Conservation (phyloP, 2,797 vertebrate species). For the Clarias fuscus region DNA sequence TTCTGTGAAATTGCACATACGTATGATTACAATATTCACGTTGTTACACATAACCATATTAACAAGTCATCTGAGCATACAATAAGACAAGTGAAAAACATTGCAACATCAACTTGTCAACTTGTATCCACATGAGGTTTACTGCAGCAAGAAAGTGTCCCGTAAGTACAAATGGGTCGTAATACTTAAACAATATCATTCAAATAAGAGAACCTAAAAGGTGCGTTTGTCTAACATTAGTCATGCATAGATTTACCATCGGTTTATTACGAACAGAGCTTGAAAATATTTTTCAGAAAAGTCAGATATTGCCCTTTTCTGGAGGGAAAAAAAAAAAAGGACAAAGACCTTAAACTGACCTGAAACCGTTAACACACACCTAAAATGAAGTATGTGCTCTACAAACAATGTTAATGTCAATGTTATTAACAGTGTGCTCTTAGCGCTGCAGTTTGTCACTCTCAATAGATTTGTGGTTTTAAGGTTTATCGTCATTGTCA, state of each 20-base stretch:
- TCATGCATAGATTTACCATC: not conserved
- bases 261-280: not conserved
- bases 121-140: not conserved
- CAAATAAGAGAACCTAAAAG: not conserved
- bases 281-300: not conserved
- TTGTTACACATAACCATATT: not conserved
- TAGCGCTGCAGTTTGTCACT: not conserved
- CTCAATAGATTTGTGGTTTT: not conserved
- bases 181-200: not conserved
- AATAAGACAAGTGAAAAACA: not conserved
- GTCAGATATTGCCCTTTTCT: not conserved
- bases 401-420: not conserved
- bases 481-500: not conserved
- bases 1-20: too few species aligned
- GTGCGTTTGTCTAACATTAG: not conserved
- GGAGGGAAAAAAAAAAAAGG: not conserved
- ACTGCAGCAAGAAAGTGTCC: not conserved
- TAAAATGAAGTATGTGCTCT: not conserved
- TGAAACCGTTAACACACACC: not conserved
- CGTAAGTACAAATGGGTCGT: not conserved
- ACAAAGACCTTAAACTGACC: not conserved
- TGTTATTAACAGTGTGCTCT: too few species aligned
- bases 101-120: not conserved
- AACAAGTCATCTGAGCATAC: not conserved
- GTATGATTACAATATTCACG: not conserved